Conservation (phyloP, 2,888 invertebrate genomes). For the Helobdella robusta region DNA sequence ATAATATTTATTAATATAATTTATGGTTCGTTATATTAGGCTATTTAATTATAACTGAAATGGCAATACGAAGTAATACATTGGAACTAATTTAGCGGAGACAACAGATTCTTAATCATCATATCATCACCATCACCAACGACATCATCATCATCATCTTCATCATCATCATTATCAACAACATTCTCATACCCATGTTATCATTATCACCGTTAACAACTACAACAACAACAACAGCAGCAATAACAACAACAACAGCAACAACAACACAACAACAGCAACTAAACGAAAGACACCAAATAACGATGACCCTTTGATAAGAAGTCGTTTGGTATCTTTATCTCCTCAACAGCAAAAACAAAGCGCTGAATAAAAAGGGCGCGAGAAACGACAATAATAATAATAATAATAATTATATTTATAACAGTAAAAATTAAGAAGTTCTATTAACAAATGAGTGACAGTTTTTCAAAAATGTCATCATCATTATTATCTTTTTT, state of each 20-base stretch:
- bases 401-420: background rate
- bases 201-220: background rate
- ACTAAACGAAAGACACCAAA: background rate
- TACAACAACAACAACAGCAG: background rate
- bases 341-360: background rate
- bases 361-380: background rate
- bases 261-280: background rate
- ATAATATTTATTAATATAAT: too few species aligned
- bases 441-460: too few species aligned
- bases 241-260: constrained; percentile 2
- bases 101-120: too few species aligned
- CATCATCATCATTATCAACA: background rate
- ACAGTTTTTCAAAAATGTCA: too few species aligned
- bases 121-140: too few species aligned
- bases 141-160: too few species aligned
- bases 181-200: background rate
- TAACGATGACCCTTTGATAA: background rate
- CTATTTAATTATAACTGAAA: too few species aligned
- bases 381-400: background rate
- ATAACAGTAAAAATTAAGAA: constrained; percentile 1
- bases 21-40: too few species aligned
- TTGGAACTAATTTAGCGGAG: too few species aligned
- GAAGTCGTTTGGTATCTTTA: background rate
- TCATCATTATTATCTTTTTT: too few species aligned
- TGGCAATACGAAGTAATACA: too few species aligned